These are phyloP conservation scores for Sturnus vulgaris DNA, from an alignment of 2,113 vertebrate genomes.

Conservation along the genomic window DNA sequence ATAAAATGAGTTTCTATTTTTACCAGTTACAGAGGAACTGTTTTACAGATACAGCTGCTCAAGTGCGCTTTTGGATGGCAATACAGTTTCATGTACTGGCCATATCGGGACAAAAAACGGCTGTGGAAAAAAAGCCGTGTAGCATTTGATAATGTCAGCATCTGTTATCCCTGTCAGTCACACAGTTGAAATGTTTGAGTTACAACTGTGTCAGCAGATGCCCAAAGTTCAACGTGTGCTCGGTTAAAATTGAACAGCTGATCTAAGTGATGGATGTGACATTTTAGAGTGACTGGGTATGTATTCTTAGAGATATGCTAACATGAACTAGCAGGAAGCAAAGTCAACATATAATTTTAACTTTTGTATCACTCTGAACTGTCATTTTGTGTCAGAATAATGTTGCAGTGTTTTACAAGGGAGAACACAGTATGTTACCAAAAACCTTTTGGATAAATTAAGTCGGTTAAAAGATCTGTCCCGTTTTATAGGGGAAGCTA, in stretches of 20 bases:
- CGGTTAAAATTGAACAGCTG: constrained; percentile 79
- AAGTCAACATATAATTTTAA: constrained; percentile 60
- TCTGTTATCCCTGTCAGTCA: constrained; percentile 96
- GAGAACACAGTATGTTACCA: not conserved
- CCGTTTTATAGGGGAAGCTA: not conserved
- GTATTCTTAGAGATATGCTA: constrained; percentile 68
- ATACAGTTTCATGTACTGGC: constrained; percentile 84
- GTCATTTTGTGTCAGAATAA: constrained; percentile 52
- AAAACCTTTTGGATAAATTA: not conserved
- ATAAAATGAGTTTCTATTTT: constrained; percentile 80
- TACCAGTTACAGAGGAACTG: constrained; percentile 73
- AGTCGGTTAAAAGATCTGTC: not conserved
- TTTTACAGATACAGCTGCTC: constrained; percentile 79
- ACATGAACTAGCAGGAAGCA: constrained; percentile 61
- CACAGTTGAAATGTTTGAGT: constrained; percentile 82
- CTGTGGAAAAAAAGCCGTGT: constrained; percentile 75
- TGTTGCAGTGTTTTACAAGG: not conserved
- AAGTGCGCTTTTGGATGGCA: constrained; percentile 80
- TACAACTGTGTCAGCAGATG: constrained; percentile 85
- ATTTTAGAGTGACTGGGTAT: constrained; percentile 75
- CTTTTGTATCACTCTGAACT: constrained; percentile 50
- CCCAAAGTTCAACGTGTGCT: constrained; percentile 77
- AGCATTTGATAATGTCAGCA: constrained; percentile 99
- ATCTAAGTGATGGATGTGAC: constrained; percentile 78
- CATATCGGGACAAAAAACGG: constrained; percentile 95